Conservation (phyloP, 2,113 vertebrate genomes). For the Sebastes schlegelii region DNA sequence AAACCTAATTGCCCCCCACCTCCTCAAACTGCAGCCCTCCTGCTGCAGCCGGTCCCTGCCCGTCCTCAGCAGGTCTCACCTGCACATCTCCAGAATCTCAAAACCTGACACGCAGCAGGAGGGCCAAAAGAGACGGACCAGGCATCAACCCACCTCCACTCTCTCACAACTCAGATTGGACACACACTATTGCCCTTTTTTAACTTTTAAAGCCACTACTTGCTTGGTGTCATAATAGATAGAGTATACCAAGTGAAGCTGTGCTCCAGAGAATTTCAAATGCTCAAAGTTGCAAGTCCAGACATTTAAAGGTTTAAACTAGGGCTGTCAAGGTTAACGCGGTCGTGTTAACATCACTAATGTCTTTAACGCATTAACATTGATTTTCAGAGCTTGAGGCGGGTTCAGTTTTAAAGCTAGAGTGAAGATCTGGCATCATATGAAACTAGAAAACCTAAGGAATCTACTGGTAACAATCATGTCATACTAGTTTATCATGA, state of each 20-base stretch:
- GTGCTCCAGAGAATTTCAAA: constrained; percentile 15
- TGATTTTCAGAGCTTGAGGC: too few relatives aligned
- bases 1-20: constrained; percentile 40
- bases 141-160: constrained; percentile 20
- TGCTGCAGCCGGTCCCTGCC: neutral
- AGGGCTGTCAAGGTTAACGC: too few relatives aligned
- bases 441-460: too few relatives aligned
- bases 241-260: constrained; percentile 18
- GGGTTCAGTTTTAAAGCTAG: too few relatives aligned
- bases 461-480: too few relatives aligned
- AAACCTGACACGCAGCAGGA: constrained; percentile 52
- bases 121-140: constrained; percentile 19
- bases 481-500: too few relatives aligned
- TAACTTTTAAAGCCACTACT: constrained; percentile 43
- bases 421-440: too few relatives aligned
- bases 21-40: constrained; percentile 15
- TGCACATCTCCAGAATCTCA: constrained; percentile 65
- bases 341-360: too few relatives aligned
- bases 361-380: too few relatives aligned
- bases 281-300: constrained; percentile 32
- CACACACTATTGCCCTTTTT: constrained; percentile 51
- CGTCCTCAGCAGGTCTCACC: constrained; percentile 35
- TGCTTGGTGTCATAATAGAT: constrained; percentile 30
- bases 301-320: constrained; percentile 18
- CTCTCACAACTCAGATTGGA: constrained; percentile 47